These are phyloP conservation scores for Ceratosolen solmsi DNA, from an alignment of 1,140 invertebrate species.

Conservation along the genomic window DNA sequence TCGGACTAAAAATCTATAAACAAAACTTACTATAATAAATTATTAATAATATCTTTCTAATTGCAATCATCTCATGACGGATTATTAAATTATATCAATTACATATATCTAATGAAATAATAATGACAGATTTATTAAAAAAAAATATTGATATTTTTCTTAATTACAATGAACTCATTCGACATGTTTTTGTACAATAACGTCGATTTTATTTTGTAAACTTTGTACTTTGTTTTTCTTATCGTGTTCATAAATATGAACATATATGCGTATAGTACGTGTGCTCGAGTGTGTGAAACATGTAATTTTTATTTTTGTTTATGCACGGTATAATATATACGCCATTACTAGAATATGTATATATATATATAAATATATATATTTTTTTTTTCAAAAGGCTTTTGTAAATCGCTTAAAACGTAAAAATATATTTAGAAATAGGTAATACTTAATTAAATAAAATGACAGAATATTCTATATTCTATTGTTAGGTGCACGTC, in stretches of 20 bases:
- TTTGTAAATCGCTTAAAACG: not conserved
- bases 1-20: no score
- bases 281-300: not conserved
- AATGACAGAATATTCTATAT: not conserved
- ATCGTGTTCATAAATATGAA: not conserved
- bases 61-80: no score
- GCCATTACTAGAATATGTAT: not conserved
- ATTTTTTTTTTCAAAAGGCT: not conserved
- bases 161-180: not conserved
- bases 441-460: not conserved
- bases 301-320: not conserved
- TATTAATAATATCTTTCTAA: no score
- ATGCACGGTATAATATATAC: not conserved
- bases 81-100: no score
- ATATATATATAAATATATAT: no score
- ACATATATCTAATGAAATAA: no score
- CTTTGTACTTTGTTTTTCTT: not conserved
- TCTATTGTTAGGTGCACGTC: slow-evolving; percentile 23
- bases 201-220: not conserved
- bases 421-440: not conserved
- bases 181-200: not conserved
- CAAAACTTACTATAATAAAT: no score
- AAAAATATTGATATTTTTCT: not conserved
- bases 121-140: no score
- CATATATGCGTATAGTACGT: no score